phyloP scores from a whole-genome alignment of 2,888 invertebrate genomes.

The Podabrus alpinus region DNA sequence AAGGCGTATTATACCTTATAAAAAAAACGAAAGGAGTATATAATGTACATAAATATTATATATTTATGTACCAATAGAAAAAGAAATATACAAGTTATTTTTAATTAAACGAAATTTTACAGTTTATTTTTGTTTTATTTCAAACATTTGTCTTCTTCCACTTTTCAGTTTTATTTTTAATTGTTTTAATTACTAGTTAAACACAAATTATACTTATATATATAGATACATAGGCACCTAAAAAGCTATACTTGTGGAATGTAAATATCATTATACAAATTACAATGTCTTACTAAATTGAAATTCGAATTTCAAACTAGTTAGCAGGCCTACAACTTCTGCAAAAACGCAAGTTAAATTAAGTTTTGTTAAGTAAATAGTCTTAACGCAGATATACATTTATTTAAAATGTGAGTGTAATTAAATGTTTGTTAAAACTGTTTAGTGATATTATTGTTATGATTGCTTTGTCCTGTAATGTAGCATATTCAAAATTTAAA shows the following conservation, averaged over 20 bases:
- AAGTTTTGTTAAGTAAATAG: neutral
- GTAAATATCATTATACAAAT: neutral
- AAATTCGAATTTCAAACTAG: neutral
- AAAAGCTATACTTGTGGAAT: neutral
- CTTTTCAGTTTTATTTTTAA: too few species aligned
- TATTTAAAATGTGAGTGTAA: neutral
- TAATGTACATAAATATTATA: too few species aligned
- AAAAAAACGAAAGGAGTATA: too few species aligned
- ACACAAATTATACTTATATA: too few species aligned
- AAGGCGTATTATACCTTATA: too few species aligned
- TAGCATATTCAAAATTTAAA: neutral
- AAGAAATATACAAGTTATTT: too few species aligned
- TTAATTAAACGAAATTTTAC: too few species aligned
- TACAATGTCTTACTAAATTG: neutral
- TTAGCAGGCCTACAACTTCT: neutral
- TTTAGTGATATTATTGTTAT: neutral
- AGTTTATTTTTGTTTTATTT: too few species aligned
- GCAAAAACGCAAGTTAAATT: neutral
- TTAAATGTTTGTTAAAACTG: neutral
- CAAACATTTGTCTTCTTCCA: too few species aligned
- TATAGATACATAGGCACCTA: too few species aligned
- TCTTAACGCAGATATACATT: neutral
- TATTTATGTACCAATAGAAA: too few species aligned
- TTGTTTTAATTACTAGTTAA: too few species aligned
- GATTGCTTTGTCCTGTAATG: neutral